A percentile compares a stretch with the other conserved stretches of the same genome.
Conservation (phyloP, 2,888 invertebrate genomes). For the Trisateles emortualis region DNA sequence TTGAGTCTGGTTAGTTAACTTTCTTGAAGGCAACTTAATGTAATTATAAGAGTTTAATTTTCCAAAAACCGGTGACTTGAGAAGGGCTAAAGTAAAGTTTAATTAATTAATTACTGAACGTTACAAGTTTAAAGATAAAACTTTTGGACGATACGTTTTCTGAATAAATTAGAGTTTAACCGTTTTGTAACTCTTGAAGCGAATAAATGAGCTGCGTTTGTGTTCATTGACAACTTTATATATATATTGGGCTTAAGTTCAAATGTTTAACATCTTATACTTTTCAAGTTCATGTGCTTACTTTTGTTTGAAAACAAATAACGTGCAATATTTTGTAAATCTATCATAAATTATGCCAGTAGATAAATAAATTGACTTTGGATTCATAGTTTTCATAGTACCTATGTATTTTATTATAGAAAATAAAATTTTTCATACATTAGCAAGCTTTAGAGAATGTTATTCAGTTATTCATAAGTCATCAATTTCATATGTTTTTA, state of each 20-base stretch:
- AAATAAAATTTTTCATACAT: neutral
- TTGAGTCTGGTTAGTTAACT: slow-evolving; percentile 11
- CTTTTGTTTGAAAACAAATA: no score
- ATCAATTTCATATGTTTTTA: no score
- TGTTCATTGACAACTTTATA: slow-evolving; percentile 9
- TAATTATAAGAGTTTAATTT: slow-evolving; percentile 30
- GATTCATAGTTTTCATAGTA: no score
- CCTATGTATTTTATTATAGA: no score
- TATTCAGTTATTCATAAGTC: neutral
- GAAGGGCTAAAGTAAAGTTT: slow-evolving; percentile 24
- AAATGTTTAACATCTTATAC: neutral
- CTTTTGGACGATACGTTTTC: slow-evolving; percentile 17
- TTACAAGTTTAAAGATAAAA: slow-evolving; percentile 23
- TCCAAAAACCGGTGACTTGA: slow-evolving; percentile 25
- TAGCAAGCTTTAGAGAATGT: no score
- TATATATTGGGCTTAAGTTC: neutral
- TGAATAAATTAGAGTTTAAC: slow-evolving; percentile 28
- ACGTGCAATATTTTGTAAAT: no score
- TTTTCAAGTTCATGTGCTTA: neutral
- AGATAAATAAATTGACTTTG: no score
- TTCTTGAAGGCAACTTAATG: slow-evolving; percentile 15
- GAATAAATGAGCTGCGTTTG: slow-evolving; percentile 11
- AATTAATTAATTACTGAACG: slow-evolving; percentile 37
- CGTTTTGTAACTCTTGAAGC: slow-evolving; percentile 17
- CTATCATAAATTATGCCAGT: no score